Evolutionary conservation across 1,140 invertebrate species (phyloP).

Genomic region (Tenebrio molitor): DNA sequence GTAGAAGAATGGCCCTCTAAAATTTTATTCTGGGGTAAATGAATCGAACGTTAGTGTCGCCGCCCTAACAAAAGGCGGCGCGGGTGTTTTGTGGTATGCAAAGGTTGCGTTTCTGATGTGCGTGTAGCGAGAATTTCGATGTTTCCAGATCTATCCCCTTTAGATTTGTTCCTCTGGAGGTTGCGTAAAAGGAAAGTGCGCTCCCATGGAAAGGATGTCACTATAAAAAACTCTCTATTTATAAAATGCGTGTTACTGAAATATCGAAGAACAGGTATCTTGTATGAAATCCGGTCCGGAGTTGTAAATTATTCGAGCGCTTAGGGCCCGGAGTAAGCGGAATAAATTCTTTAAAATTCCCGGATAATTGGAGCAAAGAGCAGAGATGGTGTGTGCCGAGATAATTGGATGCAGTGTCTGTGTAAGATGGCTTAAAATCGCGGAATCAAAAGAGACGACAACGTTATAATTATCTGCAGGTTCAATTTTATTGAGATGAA

Average conservation of each 20-base stretch:
- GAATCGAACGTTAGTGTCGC: slow-evolving; percentile 12
- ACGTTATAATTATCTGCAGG: slow-evolving; percentile 42
- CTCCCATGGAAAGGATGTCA: slow-evolving; percentile 21
- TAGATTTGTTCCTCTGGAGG: slow-evolving; percentile 15
- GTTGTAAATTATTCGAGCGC: not conserved
- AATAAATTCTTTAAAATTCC: slow-evolving; percentile 9
- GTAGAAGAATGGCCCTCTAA: not conserved
- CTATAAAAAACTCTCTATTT: slow-evolving; percentile 18
- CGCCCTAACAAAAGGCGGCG: not conserved
- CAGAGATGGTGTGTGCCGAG: slow-evolving; percentile 1
- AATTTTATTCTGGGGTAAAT: not conserved
- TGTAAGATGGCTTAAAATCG: slow-evolving; percentile 37
- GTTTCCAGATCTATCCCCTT: slow-evolving; percentile 27
- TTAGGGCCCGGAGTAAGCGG: not conserved
- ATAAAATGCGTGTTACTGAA: slow-evolving; percentile 17
- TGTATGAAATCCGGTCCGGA: not conserved
- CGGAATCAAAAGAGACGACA: slow-evolving; percentile 34
- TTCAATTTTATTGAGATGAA: slow-evolving; percentile 50
- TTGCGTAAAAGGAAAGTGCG: slow-evolving; percentile 24
- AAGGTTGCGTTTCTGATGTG: slow-evolving; percentile 10
- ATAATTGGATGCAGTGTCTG: slow-evolving; percentile 35
- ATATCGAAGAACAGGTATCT: not conserved
- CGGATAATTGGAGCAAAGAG: not conserved
- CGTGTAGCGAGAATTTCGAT: slow-evolving; percentile 1
- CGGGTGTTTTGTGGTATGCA: slow-evolving; percentile 14